Conservation (phyloP, 2,113 vertebrate species). For the Lophochroa leadbeateri region DNA sequence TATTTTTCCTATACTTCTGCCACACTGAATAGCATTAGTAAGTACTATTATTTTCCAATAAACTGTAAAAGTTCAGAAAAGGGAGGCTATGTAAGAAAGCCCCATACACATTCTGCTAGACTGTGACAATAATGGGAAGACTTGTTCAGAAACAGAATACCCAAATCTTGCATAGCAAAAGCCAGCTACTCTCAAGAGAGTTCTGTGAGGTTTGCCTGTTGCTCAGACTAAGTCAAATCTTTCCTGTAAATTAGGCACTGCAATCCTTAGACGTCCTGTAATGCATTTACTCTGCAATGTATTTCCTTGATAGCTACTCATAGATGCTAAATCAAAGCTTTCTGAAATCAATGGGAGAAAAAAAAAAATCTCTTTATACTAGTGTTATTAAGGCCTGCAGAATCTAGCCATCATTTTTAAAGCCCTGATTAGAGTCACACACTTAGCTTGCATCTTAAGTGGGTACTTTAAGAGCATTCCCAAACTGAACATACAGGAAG, state of each 20-base stretch:
- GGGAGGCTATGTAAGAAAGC: not conserved
- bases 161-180: not conserved
- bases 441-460: not conserved
- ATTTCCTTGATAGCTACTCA: not conserved
- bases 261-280: not conserved
- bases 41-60: not conserved
- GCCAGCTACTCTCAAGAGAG: not conserved
- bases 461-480: not conserved
- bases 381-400: not conserved
- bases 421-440: not conserved
- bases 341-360: not conserved
- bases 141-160: not conserved
- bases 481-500: not conserved
- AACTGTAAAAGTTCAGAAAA: not conserved
- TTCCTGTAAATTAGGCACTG: not conserved
- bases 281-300: fast-evolving
- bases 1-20: not conserved
- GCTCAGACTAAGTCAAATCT: not conserved
- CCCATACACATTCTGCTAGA: not conserved
- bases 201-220: not conserved
- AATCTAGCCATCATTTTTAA: not conserved
- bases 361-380: not conserved
- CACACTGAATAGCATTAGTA: not conserved
- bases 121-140: not conserved
- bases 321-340: not conserved